Conservation (phyloP, 2,113 vertebrate species). For the Ochotona princeps region DNA sequence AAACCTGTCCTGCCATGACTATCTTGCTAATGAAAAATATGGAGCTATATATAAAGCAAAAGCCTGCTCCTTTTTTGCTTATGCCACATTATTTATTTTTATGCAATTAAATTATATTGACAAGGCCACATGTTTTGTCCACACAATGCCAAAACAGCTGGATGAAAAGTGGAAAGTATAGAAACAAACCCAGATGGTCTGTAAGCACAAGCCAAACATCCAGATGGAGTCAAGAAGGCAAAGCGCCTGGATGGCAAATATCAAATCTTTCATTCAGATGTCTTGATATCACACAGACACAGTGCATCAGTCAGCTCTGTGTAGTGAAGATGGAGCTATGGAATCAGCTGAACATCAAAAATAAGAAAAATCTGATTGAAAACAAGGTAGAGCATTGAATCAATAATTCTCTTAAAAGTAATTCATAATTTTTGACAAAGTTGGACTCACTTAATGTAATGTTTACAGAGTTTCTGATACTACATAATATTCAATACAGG, state of each 20-base stretch:
- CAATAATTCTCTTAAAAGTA: slow-evolving; percentile 21
- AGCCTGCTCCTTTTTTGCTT: slow-evolving; percentile 41
- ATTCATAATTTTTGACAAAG: neutral
- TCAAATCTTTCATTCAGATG: slow-evolving; percentile 54
- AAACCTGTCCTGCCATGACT: neutral
- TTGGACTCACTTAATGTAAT: slow-evolving; percentile 39
- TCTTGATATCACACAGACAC: neutral
- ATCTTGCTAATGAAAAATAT: slow-evolving; percentile 6
- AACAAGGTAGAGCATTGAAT: neutral
- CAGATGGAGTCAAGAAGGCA: slow-evolving; percentile 71
- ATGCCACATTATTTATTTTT: slow-evolving; percentile 71
- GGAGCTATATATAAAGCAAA: slow-evolving; percentile 9
- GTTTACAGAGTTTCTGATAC: slow-evolving; percentile 49
- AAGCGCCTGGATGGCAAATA: slow-evolving; percentile 67
- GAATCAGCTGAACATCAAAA: slow-evolving; percentile 39
- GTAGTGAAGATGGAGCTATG: neutral
- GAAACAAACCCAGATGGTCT: slow-evolving; percentile 74
- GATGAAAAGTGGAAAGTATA: slow-evolving; percentile 58
- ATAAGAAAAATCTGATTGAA: neutral
- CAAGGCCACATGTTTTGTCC: slow-evolving; percentile 67
- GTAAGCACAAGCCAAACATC: slow-evolving; percentile 59
- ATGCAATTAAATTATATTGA: slow-evolving; percentile 64
- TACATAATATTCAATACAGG: slow-evolving; percentile 60
- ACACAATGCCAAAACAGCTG: slow-evolving; percentile 74
- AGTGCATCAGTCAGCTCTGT: neutral